These are phyloP conservation scores for roundworm (Caenorhabditis elegans) DNA, from an alignment of 1,140 invertebrate species.

Conservation along the genomic window DNA sequence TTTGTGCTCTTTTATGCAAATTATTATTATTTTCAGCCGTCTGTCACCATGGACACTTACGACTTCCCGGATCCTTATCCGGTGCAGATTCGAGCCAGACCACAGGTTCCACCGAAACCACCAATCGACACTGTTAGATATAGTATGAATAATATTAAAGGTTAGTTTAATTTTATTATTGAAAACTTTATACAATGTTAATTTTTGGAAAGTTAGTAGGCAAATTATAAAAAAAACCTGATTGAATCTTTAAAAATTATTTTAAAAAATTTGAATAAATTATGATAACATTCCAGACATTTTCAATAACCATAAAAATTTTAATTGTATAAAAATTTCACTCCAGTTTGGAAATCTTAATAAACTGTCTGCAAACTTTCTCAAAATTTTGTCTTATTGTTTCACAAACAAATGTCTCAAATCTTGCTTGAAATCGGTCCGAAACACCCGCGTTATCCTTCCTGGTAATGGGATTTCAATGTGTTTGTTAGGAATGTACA, in stretches of 20 bases:
- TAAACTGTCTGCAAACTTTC: too few relatives aligned
- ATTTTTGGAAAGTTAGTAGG: too few relatives aligned
- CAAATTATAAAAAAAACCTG: too few relatives aligned
- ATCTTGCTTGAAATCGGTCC: not conserved
- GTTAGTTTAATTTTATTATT: slow-evolving; percentile 61
- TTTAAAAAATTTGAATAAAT: too few relatives aligned
- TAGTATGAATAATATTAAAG: slow-evolving; percentile 86
- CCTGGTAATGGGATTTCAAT: not conserved
- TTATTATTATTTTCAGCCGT: slow-evolving; percentile 13
- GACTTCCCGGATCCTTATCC: slow-evolving; percentile 23
- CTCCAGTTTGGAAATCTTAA: too few relatives aligned
- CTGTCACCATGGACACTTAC: slow-evolving; percentile 24
- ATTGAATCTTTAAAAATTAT: too few relatives aligned
- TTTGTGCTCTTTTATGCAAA: not conserved
- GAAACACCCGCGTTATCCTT: not conserved
- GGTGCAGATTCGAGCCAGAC: slow-evolving; percentile 35
- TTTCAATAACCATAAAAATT: too few relatives aligned
- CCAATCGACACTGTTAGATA: slow-evolving; percentile 84
- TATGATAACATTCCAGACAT: too few relatives aligned
- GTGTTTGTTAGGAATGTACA: not conserved
- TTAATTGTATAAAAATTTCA: too few relatives aligned
- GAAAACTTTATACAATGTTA: not conserved
- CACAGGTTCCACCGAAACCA: slow-evolving; percentile 66
- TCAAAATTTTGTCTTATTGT: too few relatives aligned
- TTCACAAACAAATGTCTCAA: not conserved